Base-by-base conservation (phyloP, 1,140 invertebrate species). In the Vanessa atalanta region DNA sequence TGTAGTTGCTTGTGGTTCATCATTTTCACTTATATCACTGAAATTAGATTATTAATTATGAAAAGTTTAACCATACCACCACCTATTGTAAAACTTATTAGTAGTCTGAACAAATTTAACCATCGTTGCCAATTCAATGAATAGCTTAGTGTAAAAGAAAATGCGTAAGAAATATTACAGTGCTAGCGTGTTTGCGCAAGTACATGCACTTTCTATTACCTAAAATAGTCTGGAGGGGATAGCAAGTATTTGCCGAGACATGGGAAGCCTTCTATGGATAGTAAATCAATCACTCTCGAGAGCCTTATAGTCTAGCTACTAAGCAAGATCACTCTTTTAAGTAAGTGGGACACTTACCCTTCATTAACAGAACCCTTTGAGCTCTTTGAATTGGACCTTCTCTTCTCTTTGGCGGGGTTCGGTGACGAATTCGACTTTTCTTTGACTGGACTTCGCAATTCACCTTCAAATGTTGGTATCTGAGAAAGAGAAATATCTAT, bases 321-420 rank as follows among this genome's bases (percentile, higher is more conserved):
- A 31, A 0, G 6, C 26, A 31, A 31, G 26, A 31, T 3, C 20
- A 0, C 3, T 31, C 3, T 6, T 31, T 31, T 4, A 6, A 51
- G 8, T 16, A 43, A 43, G 63, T 31, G 57, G 57, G 64, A 47
- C 55, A 72, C 80, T 80, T 61, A 88, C 87, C 84, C 82, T 48
- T 89, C 88, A 69, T 82, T 73, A 65, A 69, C 47, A 47, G 85
- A 88, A 66, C 75, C 77, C 65, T 90, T 92, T 7, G 88, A 92
- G 60, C 88, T 85, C 73, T 89, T 91, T 1, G 88, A 89, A 67
- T 81, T 84, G 0, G 88, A 88, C 67, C 88, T 83, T 43, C 85
- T 84, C 50, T 87, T 91, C 13, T 79, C 70, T 61, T 85, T 88
- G 0, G 67, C 55, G 37, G 74, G 37, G 50, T 73, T 72, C 1